These are phyloP conservation scores for Alethe castanea DNA, from an alignment of 2,113 vertebrate species.

Conservation along the genomic window DNA sequence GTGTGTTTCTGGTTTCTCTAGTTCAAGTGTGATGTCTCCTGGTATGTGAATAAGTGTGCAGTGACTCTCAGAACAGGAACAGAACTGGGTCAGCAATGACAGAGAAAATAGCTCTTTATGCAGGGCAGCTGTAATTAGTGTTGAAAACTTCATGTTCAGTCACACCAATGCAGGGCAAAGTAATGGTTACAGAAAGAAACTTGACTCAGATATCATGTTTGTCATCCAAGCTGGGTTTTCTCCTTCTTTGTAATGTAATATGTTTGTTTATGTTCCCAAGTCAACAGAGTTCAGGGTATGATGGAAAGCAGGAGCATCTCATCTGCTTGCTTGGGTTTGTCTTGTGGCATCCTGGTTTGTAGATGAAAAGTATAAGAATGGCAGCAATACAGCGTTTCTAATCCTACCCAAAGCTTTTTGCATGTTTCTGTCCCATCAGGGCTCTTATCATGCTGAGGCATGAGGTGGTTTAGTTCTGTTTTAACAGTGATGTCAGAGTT, in stretches of 20 bases:
- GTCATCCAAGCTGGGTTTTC: neutral
- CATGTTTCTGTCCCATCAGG: neutral
- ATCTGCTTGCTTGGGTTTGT: neutral
- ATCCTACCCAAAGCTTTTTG: neutral
- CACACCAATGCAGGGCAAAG: neutral
- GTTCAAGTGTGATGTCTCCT: neutral
- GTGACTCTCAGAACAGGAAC: neutral
- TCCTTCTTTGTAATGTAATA: neutral
- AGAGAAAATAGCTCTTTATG: neutral
- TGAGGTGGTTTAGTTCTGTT: neutral
- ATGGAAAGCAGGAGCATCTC: neutral
- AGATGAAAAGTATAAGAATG: neutral
- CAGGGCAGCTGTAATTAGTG: neutral
- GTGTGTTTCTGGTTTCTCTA: neutral
- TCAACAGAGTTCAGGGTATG: neutral
- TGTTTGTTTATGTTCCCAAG: neutral
- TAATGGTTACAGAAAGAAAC: neutral
- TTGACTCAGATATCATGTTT: neutral
- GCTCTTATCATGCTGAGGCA: neutral
- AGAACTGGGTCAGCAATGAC: neutral
- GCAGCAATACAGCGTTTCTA: neutral
- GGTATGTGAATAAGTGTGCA: neutral
- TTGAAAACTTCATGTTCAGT: neutral
- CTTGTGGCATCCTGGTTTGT: neutral
- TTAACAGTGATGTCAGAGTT: neutral